Base-by-base conservation (phyloP, 35 echinoderm and acorn worm species). In the Diadema setosum region DNA sequence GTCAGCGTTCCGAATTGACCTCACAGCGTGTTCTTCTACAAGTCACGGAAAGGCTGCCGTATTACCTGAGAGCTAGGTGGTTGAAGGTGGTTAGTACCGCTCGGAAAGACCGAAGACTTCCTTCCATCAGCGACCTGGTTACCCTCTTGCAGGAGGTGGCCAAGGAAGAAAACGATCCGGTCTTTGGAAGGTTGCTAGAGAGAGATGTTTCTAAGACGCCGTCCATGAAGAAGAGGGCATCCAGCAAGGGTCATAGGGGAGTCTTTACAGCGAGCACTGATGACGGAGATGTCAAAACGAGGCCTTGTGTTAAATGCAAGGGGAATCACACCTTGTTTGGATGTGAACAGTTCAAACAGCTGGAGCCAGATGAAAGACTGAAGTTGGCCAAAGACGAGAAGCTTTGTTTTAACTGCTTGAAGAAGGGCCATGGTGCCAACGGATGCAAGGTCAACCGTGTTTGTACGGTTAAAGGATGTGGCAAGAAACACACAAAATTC, bases 371-470 rank as follows among this genome's bases (percentile, higher is more conserved):
- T 46, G 12, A 85, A 21, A 46, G 58, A 42, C 0, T 75, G 8
- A 74, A 36, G 5, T 70, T 33, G 34, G 73, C 70, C 24, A 18
- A 46, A 40, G 32, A 41, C 2, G 64, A 87, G 39, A 65, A 30
- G 43, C 40, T 87, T 18, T 92, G 83, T 48, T 87, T 87, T 81
- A 92, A 90, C 42, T 92, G 90, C 43, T 36, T 87, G 15, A 73
- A 37, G 49, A 36, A 5, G 41, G 84, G 83, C 2, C 90, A 92
- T 42, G 63, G 29, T 20, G 29, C 84, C 23, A 45, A 3, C 18
- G 58, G 23, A 20, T 92, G 90, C 59, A 87, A 30, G 50, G 35
- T 86, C 11, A 63, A 80, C 21, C 73, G 83, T 21, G 81, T 49
- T 5, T 92, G 90, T 59, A 80, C 55, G 20, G 59, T 92, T 4